Evolutionary conservation across 1,140 invertebrate genomes (phyloP).

Genomic region (Paracyclopina nana): DNA sequence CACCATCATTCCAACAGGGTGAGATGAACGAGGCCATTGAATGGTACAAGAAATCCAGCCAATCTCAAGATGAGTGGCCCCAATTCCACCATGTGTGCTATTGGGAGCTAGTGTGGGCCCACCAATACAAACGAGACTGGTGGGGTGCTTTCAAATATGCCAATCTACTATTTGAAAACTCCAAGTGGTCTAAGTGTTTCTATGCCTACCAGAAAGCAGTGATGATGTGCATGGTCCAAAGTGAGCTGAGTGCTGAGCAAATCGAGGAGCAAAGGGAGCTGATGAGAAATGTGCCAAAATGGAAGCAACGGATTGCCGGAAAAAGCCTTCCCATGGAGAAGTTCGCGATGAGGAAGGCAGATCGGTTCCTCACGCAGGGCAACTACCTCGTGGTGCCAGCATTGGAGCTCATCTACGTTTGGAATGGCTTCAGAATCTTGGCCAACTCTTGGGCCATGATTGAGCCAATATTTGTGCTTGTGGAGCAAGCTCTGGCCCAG

Average conservation of each 20-base stretch:
- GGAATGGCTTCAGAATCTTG: constrained; percentile 76
- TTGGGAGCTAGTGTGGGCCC: constrained; percentile 85
- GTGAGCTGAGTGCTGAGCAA: constrained; percentile 19
- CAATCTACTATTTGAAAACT: constrained; percentile 45
- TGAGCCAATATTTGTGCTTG: constrained; percentile 44
- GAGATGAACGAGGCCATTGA: constrained; percentile 48
- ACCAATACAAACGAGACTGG: constrained; percentile 29
- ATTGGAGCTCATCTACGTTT: constrained; percentile 72
- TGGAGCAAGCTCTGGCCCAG: constrained; percentile 39
- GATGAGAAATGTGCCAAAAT: constrained; percentile 46
- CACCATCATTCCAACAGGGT: constrained; percentile 28
- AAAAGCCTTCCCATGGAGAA: constrained; percentile 94
- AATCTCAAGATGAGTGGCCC: constrained; percentile 63
- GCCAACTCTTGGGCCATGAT: constrained; percentile 44
- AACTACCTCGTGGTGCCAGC: constrained; percentile 53
- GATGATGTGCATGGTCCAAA: constrained; percentile 44
- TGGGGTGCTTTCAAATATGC: constrained; percentile 48
- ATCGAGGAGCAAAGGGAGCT: constrained; percentile 19
- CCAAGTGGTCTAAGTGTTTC: constrained; percentile 73
- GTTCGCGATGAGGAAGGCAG: constrained; percentile 64
- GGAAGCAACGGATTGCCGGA: constrained; percentile 75
- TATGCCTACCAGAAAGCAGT: constrained; percentile 74
- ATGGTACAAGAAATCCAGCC: constrained; percentile 62
- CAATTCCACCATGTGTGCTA: constrained; percentile 88
- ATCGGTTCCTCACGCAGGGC: constrained; percentile 51